phyloP scores from a whole-genome alignment of 2,113 vertebrate genomes.

The Stigmatopora argus region DNA sequence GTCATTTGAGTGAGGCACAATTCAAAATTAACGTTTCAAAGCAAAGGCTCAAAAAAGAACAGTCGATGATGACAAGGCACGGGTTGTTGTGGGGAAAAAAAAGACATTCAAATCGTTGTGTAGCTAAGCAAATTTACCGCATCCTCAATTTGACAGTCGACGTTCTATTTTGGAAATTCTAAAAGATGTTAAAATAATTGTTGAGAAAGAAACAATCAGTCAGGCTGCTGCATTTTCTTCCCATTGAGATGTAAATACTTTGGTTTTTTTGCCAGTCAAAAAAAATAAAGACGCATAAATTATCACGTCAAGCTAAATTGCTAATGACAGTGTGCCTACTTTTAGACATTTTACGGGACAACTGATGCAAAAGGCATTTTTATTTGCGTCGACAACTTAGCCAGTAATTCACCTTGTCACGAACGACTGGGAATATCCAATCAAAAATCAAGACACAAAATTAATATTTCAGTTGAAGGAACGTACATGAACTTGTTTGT shows the following conservation, averaged over 20 bases:
- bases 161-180: neutral
- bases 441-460: neutral
- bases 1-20: neutral
- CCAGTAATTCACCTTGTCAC: neutral
- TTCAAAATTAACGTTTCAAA: neutral
- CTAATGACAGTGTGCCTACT: constrained; percentile 1
- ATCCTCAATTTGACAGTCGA: constrained; percentile 1
- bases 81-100: neutral
- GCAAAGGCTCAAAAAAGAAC: neutral
- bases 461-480: too few species aligned
- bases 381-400: neutral
- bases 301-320: constrained; percentile 4
- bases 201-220: neutral
- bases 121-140: neutral
- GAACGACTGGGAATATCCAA: neutral
- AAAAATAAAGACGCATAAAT: neutral
- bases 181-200: constrained; percentile 12
- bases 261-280: neutral
- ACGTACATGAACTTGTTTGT: too few species aligned
- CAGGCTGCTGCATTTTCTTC: neutral
- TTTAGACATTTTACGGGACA: constrained; percentile 2
- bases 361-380: constrained; percentile 1
- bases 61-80: neutral
- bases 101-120: neutral
- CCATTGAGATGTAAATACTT: constrained; percentile 12